Conservation (phyloP, 2,113 vertebrate species). For the Isurus oxyrinchus region DNA sequence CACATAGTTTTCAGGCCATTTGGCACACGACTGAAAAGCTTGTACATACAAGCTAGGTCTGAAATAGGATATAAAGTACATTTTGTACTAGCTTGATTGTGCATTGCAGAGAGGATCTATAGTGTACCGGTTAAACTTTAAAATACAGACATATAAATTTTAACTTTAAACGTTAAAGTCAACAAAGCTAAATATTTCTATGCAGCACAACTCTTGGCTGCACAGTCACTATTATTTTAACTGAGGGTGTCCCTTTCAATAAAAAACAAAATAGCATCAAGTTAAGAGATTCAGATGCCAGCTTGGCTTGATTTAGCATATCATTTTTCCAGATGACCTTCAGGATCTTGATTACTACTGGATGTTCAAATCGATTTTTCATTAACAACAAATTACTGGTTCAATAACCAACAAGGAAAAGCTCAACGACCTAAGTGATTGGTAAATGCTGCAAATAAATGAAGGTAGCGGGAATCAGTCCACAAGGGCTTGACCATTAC, state of each 20-base stretch:
- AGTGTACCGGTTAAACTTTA: neutral
- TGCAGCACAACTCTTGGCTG: neutral
- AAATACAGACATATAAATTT: neutral
- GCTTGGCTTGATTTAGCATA: neutral
- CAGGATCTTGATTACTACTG: neutral
- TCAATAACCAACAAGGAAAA: neutral
- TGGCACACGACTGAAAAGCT: slow-evolving; percentile 90
- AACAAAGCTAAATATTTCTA: neutral
- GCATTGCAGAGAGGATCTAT: neutral
- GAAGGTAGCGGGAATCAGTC: neutral
- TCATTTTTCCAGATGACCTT: neutral
- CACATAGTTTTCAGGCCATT: slow-evolving; percentile 98
- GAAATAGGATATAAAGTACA: slow-evolving; percentile 44
- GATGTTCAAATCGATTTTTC: neutral
- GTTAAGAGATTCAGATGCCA: neutral
- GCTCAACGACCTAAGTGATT: neutral
- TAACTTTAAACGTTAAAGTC: neutral
- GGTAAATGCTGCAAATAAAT: neutral
- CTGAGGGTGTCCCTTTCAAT: neutral
- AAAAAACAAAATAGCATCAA: neutral
- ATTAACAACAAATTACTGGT: neutral
- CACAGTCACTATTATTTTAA: neutral
- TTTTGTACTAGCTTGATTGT: neutral
- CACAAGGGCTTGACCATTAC: neutral
- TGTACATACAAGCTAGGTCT: slow-evolving; percentile 98